Evolutionary conservation across 2,888 invertebrate genomes (phyloP).

Genomic region (Dolichopus griseipennis): DNA sequence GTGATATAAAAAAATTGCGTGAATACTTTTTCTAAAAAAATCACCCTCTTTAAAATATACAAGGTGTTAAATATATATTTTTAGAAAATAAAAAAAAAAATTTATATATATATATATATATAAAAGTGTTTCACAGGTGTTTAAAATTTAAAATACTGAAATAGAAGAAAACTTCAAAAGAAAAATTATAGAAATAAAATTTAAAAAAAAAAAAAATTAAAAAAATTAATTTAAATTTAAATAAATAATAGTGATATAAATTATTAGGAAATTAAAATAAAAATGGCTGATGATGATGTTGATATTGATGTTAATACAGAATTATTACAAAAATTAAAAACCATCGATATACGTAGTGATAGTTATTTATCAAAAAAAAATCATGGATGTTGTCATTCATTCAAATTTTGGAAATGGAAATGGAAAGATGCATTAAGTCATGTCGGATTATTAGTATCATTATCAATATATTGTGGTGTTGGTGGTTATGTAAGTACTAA

Average conservation of each 20-base stretch:
- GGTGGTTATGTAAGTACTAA: constrained; percentile 68
- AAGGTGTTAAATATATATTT: no score
- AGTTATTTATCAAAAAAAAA: constrained; percentile 28
- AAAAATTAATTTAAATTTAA: constrained; percentile 12
- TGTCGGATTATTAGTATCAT: constrained; percentile 61
- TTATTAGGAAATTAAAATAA: neutral
- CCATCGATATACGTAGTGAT: constrained; percentile 34
- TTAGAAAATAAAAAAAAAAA: no score
- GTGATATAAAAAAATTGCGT: no score
- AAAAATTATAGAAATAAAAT: neutral
- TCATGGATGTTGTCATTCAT: constrained; percentile 44
- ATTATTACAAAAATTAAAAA: constrained; percentile 40
- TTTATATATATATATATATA: no score
- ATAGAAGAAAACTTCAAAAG: no score
- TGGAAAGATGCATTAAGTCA: constrained; percentile 63
- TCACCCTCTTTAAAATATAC: no score
- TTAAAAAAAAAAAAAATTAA: constrained; percentile 4
- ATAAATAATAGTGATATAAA: constrained; percentile 13
- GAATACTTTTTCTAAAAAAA: no score
- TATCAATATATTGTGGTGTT: constrained; percentile 68
- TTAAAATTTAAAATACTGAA: no score
- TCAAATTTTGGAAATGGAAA: constrained; percentile 44
- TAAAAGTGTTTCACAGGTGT: no score
- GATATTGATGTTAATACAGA: constrained; percentile 40
- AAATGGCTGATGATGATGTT: constrained; percentile 27